phyloP scores from a whole-genome alignment of 2,113 vertebrate species.

The Sinocyclocheilus grahami region DNA sequence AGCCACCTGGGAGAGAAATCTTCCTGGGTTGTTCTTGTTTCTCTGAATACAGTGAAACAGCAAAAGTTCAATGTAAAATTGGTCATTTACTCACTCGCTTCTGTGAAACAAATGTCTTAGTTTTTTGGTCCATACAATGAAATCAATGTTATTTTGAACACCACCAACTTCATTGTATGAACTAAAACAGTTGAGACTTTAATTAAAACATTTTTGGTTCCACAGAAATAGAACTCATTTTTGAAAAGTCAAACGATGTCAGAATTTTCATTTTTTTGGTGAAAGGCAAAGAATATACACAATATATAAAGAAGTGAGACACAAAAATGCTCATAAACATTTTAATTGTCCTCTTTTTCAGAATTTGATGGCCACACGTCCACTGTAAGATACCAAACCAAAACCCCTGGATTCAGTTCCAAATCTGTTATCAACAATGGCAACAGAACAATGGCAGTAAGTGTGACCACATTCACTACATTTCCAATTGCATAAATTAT shows the following conservation, averaged over 20 bases:
- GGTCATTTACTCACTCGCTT: neutral
- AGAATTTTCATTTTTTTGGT: neutral
- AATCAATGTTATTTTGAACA: neutral
- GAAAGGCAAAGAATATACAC: neutral
- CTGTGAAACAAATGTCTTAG: too few relatives aligned
- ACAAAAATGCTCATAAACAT: neutral
- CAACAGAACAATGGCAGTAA: conserved; percentile 70
- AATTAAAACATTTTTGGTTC: neutral
- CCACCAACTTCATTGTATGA: neutral
- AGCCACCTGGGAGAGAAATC: neutral
- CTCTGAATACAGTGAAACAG: neutral
- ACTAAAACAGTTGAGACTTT: neutral
- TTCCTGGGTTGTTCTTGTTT: neutral
- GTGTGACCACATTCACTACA: conserved; percentile 48
- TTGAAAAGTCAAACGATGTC: neutral
- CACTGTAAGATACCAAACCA: conserved; percentile 53
- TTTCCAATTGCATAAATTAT: neutral
- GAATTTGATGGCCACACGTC: conserved; percentile 61
- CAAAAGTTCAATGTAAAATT: neutral
- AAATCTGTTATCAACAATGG: conserved; percentile 71
- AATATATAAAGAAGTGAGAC: neutral
- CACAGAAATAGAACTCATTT: neutral
- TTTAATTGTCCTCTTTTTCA: conserved; percentile 46
- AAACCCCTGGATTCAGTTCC: conserved; percentile 70
- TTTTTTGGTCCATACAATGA: too few relatives aligned